These are phyloP conservation scores for Menura novaehollandiae DNA, from an alignment of 2,113 vertebrate genomes.

Conservation along the genomic window DNA sequence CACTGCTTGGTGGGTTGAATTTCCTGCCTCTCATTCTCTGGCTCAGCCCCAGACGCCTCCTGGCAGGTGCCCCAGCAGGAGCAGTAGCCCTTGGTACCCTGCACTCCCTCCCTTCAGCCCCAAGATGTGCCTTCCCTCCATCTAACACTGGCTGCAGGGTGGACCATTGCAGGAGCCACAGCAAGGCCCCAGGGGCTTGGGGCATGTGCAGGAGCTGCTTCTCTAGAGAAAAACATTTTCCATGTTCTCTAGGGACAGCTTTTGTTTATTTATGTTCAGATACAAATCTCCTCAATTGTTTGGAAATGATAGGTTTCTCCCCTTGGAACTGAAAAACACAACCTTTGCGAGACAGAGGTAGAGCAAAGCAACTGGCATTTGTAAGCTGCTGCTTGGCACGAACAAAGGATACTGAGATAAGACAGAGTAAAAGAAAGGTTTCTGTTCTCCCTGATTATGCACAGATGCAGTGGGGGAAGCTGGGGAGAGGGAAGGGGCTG, in stretches of 20 bases:
- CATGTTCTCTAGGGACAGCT: not conserved
- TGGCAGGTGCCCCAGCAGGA: not conserved
- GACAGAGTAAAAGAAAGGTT: not conserved
- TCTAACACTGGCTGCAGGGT: not conserved
- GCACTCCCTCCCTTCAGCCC: not conserved
- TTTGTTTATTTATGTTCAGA: conserved; percentile 42
- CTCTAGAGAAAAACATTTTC: conserved; percentile 23
- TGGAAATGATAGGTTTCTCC: conserved; percentile 11
- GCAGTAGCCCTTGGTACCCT: not conserved
- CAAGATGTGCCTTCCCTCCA: not conserved
- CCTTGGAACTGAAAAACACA: not conserved
- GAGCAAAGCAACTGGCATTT: not conserved
- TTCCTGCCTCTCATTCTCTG: not conserved
- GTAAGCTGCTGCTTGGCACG: not conserved
- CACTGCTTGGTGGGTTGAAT: fast-evolving
- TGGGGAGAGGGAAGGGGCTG: not conserved
- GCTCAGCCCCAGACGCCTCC: not conserved
- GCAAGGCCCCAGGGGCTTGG: not conserved
- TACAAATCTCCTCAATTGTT: conserved; percentile 34
- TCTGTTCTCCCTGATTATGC: conserved; percentile 10
- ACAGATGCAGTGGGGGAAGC: not conserved
- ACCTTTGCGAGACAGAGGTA: not conserved
- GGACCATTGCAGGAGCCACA: not conserved
- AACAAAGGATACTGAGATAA: conserved; percentile 32
- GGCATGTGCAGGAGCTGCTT: not conserved